These are phyloP conservation scores for Characodon lateralis DNA, from an alignment of 2,797 vertebrate genomes.

Conservation along the genomic window DNA sequence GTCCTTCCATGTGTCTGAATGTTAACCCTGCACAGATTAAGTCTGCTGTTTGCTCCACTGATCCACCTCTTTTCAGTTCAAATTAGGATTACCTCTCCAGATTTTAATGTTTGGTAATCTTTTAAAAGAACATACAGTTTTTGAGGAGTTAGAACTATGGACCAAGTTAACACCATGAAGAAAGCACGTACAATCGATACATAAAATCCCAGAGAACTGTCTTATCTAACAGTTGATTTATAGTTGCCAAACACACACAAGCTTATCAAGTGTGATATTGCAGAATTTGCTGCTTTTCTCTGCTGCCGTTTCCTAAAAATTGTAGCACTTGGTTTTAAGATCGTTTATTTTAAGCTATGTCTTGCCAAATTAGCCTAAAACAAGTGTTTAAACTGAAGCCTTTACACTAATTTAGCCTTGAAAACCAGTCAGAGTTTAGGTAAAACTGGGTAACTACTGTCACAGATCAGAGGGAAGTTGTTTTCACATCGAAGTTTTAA, in stretches of 20 bases:
- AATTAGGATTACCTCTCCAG: not conserved
- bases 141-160: not conserved
- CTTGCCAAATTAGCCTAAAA: not conserved
- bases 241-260: not conserved
- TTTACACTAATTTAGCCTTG: not conserved
- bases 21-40: not conserved
- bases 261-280: not conserved
- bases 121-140: not conserved
- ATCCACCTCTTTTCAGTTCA: not conserved
- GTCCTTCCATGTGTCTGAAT: not conserved
- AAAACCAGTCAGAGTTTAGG: not conserved
- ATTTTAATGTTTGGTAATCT: not conserved
- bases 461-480: not conserved
- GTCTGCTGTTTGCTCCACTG: rapidly evolving
- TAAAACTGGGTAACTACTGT: not conserved
- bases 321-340: not conserved
- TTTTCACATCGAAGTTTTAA: not conserved
- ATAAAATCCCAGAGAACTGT: not conserved
- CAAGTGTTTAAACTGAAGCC: not conserved
- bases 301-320: not conserved
- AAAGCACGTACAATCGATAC: constrained; percentile 5
- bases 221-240: constrained; percentile 1
- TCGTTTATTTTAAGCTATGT: not conserved
- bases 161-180: constrained; percentile 2
- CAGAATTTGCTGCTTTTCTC: not conserved